A percentile compares a stretch with the other conserved stretches of the same genome.
Evolutionary conservation across 2,797 vertebrate genomes (phyloP).

Genomic region (Myiothlypis chrysogaster): DNA sequence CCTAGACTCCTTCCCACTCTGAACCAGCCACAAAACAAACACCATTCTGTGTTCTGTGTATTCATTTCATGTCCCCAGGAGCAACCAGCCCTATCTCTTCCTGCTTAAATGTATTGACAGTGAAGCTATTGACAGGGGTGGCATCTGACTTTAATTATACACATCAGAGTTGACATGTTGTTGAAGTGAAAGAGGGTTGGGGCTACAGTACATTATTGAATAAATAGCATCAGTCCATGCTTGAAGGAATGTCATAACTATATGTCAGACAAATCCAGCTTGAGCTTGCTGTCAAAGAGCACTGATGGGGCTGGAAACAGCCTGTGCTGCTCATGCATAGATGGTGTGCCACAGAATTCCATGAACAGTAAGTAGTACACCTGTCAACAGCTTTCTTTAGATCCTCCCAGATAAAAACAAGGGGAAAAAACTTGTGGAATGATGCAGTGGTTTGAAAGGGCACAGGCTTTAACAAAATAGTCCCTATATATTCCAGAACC

Average conservation of each 20-base stretch:
- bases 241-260: background rate
- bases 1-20: background rate
- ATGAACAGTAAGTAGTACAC: background rate
- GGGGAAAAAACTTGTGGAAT: background rate
- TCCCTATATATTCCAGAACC: background rate
- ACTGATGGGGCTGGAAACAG: background rate
- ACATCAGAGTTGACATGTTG: fast-evolving
- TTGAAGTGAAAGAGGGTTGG: background rate
- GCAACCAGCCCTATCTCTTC: background rate
- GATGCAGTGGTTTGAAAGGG: background rate
- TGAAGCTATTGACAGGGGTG: background rate
- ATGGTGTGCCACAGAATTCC: background rate
- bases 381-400: background rate
- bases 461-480: background rate
- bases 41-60: background rate
- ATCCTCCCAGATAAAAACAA: background rate
- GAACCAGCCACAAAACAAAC: background rate
- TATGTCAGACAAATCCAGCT: background rate
- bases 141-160: background rate
- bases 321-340: background rate
- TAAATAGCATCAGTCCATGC: background rate
- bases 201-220: background rate
- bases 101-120: background rate
- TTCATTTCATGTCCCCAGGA: background rate
- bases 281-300: background rate